Evolutionary conservation across 2,113 vertebrate genomes (phyloP), one percentile per base, ranked within the genome.

Genomic region (Urocolius indicus): DNA sequence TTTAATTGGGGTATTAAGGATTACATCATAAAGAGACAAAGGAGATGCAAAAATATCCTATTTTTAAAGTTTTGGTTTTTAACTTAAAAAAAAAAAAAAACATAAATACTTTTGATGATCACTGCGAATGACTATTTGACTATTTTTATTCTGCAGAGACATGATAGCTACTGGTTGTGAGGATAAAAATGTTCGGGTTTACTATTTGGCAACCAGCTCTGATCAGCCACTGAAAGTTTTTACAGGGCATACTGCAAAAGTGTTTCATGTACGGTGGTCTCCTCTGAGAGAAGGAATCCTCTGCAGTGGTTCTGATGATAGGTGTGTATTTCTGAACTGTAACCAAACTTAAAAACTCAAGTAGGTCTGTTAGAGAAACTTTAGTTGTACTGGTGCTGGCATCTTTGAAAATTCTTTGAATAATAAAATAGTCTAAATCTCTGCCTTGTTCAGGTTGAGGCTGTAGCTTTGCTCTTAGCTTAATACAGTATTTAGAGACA

Each of bases 81-180:
- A 34, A 52, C 11, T 41, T 8, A 38, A 36, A 49, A 12, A 68
- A 62, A 9, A 38, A 36, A 49, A 12, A 68, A 62, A 54, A 23
- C 3, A 1, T 18, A 18, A 52, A 6, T 46, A 17, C 6, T 59
- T 66, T 54, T 63, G 8, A 27, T 81, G 20, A 63, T n/a, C 43
- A 46, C 24, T 61, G 18, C 90, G 51, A 69, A 34, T 3, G 12
- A 85, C 29, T 11, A 69, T 78, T 87, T 73, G 49, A 2, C 24
- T 67, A 0, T 16, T 61, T 65, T 79, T 61, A 7, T 93, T 83
- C 92, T 96, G 22, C 94, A 99, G 99, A 97, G 99, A 99, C 87
- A 99, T 99, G 99, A 99, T 99, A 71, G 99, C 99, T 15, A 99
- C 99, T 13, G 99, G 99, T 85, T 99, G 99, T 89, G 99, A 99